These are phyloP conservation scores for Pollachius pollachius DNA, from an alignment of 2,113 vertebrate genomes.

Conservation along the genomic window DNA sequence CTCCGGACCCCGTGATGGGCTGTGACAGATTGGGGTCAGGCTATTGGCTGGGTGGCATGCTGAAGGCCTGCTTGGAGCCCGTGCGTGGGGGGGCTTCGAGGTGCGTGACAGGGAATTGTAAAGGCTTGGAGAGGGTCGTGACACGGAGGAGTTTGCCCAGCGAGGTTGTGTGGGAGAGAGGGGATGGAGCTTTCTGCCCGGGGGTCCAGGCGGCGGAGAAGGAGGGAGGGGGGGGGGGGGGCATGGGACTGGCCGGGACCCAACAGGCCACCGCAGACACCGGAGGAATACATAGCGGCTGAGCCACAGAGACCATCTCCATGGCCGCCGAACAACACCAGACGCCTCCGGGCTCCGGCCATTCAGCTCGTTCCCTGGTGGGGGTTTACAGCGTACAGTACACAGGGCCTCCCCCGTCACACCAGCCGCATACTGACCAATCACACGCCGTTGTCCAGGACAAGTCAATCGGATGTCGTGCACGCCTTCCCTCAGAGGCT, in stretches of 20 bases:
- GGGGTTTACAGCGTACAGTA: constrained; percentile 58
- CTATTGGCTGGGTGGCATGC: constrained; percentile 46
- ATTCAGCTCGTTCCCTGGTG: constrained; percentile 50
- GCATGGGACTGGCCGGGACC: constrained; percentile 52
- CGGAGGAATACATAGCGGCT: constrained; percentile 40
- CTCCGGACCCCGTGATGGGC: constrained; percentile 57
- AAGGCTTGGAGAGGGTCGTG: constrained; percentile 63
- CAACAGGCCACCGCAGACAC: constrained; percentile 36
- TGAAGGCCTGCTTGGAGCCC: constrained; percentile 27
- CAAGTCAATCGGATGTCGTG: constrained; percentile 56
- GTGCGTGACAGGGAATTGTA: constrained; percentile 60
- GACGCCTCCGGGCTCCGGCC: constrained; percentile 36
- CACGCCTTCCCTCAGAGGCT: constrained; percentile 51
- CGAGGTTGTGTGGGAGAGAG: constrained; percentile 17
- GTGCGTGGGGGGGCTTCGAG: constrained; percentile 36
- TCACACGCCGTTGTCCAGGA: constrained; percentile 51
- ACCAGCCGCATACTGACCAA: constrained; percentile 62
- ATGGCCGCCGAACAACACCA: constrained; percentile 32
- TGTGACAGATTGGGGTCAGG: constrained; percentile 70
- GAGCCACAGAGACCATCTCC: constrained; percentile 37
- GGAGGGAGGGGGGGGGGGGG: constrained; percentile 4
- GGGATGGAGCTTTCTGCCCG: constrained; percentile 31
- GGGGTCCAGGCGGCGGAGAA: constrained; percentile 30
- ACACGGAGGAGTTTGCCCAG: constrained; percentile 54
- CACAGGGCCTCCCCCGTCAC: constrained; percentile 14